Percentiles rank a stretch among this genome's conserved stretches.
These are phyloP conservation scores for Antheraea mylitta DNA, from an alignment of 1,140 invertebrate species.

Conservation along the genomic window DNA sequence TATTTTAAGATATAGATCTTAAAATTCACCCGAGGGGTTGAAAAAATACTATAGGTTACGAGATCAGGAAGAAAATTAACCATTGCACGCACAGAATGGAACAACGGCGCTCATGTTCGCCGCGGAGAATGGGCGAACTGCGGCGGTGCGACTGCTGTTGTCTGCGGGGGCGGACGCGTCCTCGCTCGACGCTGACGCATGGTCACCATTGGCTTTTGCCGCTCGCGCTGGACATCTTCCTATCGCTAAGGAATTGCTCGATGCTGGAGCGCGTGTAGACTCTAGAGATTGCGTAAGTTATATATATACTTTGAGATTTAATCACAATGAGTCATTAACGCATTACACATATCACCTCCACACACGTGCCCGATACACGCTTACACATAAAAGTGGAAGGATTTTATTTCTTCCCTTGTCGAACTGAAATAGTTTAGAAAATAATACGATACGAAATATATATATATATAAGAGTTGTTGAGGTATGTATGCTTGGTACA, in stretches of 20 bases:
- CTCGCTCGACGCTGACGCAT: constrained; percentile 95
- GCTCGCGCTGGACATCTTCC: constrained; percentile 93
- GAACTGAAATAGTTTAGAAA: no score
- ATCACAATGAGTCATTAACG: no score
- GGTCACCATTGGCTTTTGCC: constrained; percentile 94
- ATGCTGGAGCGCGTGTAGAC: constrained; percentile 92
- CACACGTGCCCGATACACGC: no score
- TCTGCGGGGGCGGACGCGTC: constrained; percentile 93
- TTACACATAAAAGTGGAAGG: no score
- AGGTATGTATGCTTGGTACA: no score
- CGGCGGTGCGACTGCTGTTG: constrained; percentile 90
- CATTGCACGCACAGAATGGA: constrained; percentile 85
- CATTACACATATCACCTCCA: no score
- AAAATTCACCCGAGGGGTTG: no score
- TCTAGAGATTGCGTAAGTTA: constrained; percentile 93
- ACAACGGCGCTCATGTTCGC: constrained; percentile 95
- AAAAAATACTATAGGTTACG: neutral
- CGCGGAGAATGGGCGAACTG: constrained; percentile 87
- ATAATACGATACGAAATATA: no score
- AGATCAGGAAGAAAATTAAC: neutral
- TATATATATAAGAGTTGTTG: no score
- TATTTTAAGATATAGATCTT: no score
- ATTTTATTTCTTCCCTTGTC: no score
- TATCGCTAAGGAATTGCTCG: constrained; percentile 90
- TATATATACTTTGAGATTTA: neutral